These are phyloP conservation scores for Heloderma charlesbogerti DNA, from an alignment of 2,113 vertebrate species.

Conservation along the genomic window DNA sequence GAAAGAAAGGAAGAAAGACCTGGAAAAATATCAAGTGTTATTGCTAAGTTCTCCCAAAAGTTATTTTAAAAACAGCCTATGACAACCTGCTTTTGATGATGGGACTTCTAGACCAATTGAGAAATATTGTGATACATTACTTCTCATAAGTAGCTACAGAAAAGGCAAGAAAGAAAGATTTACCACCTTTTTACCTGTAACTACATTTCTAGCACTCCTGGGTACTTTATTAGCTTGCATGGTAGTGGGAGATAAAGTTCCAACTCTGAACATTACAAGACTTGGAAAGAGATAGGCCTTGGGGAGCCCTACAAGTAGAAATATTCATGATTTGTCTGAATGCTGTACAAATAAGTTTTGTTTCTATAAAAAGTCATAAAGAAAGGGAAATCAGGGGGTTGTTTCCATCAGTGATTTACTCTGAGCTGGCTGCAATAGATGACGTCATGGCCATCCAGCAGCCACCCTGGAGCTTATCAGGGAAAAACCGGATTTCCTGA, in stretches of 20 bases:
- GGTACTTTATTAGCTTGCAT: background rate
- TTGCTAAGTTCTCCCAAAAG: slow-evolving; percentile 23
- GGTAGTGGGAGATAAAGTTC: background rate
- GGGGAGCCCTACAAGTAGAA: background rate
- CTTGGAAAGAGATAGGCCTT: background rate
- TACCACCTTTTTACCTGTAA: slow-evolving; percentile 17
- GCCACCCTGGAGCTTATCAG: too few relatives aligned
- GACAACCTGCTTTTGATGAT: slow-evolving; percentile 41
- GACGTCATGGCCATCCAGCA: too few relatives aligned
- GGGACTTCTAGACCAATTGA: slow-evolving; percentile 44
- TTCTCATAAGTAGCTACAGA: slow-evolving; percentile 44
- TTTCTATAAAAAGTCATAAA: background rate
- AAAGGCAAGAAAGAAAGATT: slow-evolving; percentile 23
- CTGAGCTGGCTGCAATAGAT: too few relatives aligned
- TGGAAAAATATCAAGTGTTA: slow-evolving; percentile 1
- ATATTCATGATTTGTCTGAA: background rate
- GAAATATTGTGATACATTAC: slow-evolving; percentile 42
- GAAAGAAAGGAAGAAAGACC: background rate
- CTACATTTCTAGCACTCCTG: background rate
- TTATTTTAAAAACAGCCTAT: slow-evolving; percentile 36
- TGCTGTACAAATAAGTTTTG: background rate
- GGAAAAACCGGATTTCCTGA: too few relatives aligned
- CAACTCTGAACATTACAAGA: background rate
- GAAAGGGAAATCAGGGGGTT: background rate
- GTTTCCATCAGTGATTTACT: too few relatives aligned